Evolutionary conservation across 1,140 invertebrate species (phyloP), one percentile per base, ranked within the genome.

Genomic region (Lepidurus apus): DNA sequence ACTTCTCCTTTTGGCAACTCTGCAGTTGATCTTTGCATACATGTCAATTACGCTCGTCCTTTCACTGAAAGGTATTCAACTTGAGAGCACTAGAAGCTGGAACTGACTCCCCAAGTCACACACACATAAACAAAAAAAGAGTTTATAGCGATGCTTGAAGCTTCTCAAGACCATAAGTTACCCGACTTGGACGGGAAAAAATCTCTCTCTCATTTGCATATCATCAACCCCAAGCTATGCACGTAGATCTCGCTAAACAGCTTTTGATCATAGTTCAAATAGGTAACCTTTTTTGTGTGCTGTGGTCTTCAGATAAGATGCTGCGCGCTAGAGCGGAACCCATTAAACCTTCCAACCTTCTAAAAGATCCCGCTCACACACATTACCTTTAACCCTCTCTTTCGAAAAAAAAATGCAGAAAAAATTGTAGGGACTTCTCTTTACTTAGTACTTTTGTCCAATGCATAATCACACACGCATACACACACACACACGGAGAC

Each of bases 341-440:
- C 53, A 65, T 65, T 65, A 65, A 65, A 65, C 17, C 21, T 65
- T 17, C 1, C 17, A 65, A 9, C 53, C 13, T 34, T 34, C 13
- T 17, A 13, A 65, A 65, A 65, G 21, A 9, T 65, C 53, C 21
- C 21, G 53, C n/a, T 65, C 53, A 65, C 53, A 65, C 21, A 65
- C 53, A 65, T 17, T 9, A 65, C 8, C 9, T n/a, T 13, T 21
- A 65, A 65, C 53, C 53, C 53, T 21, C 53, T 17, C 34, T 65
- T 65, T 65, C 5, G 11, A 65, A 65, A 65, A 21, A n/a, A 21
- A 65, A 13, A 21, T 13, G 4, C 3, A 10, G 9, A 65, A 65
- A 47, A 65, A 65, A 65, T 65, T 10, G 53, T 65, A 65, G 53
- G 53, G 53, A n/a, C 53, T 65, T 65, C 53, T 65, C 53, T 65